A percentile compares a stretch with the other conserved stretches of the same genome.
Evolutionary conservation across 2,888 invertebrate genomes (phyloP).

Genomic region (Drosophila seclusa): DNA sequence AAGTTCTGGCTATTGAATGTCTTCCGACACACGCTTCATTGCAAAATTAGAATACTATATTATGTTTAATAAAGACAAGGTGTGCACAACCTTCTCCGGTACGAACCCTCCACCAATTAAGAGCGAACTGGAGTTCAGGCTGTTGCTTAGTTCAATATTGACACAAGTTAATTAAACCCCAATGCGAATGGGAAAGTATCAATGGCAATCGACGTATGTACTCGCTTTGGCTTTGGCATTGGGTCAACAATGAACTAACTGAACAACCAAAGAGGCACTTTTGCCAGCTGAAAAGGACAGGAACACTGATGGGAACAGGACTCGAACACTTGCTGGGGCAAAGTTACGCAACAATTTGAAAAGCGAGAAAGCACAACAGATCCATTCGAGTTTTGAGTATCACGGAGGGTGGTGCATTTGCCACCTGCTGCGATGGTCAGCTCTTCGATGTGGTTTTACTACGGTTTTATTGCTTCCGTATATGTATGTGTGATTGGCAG

Average conservation of each 20-base stretch:
- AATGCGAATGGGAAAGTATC: slow-evolving; percentile 51
- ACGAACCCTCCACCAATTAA: slow-evolving; percentile 10
- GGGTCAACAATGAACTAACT: slow-evolving; percentile 68
- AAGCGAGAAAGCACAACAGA: slow-evolving; percentile 10
- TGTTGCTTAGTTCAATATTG: slow-evolving; percentile 75
- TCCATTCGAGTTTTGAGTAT: slow-evolving; percentile 8
- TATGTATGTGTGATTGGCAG: background rate
- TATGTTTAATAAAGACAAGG: background rate
- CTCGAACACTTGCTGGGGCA: slow-evolving; percentile 1
- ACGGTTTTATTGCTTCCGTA: slow-evolving; percentile 17
- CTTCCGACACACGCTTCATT: background rate
- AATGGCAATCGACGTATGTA: slow-evolving; percentile 48
- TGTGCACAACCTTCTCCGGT: background rate
- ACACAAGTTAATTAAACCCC: slow-evolving; percentile 79
- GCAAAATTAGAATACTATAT: background rate
- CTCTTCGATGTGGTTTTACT: slow-evolving; percentile 35
- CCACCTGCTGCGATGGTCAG: slow-evolving; percentile 72
- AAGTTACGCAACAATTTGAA: slow-evolving; percentile 35
- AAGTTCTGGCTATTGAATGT: background rate
- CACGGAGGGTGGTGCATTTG: slow-evolving; percentile 26
- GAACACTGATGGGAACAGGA: background rate
- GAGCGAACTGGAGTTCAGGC: slow-evolving; percentile 1
- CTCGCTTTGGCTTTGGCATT: slow-evolving; percentile 27
- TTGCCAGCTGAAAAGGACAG: slow-evolving; percentile 37
- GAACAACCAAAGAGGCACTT: slow-evolving; percentile 59